Evolutionary conservation across 2,797 vertebrate genomes (phyloP), one percentile per base, ranked within the genome.

Genomic region (Vultur gryphus): DNA sequence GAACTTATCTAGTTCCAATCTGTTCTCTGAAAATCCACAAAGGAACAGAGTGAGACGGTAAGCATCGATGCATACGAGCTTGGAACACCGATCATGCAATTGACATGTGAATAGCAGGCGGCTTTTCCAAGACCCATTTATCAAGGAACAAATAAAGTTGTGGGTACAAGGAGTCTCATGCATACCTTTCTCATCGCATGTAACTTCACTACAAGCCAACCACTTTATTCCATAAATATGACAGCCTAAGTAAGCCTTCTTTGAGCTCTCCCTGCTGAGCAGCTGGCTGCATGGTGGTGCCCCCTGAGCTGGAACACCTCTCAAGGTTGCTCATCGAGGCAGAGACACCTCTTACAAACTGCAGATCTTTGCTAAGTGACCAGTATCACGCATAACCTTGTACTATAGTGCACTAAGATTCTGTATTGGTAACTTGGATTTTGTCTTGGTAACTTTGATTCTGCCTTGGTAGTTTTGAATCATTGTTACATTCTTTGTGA

Each of bases 361-460:
- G 20, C 29, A 43, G 29, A 33, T 75, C 18, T 51, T 71, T 52
- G 16, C 9, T 31, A 52, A 57, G 37, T 67, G 72, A 59, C 17
- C 1, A 4, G 21, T 51, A 76, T 28, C 2, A 2, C 1, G 2
- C 3, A 49, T 59, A 54, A 31, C 4, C 17, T n/a, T 61, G 19
- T 31, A 61, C 54, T 61, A 66, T 3, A 64, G 11, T 43, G 25
- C 26, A 13, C 9, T 67, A 55, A 79, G 12, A 31, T 59, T 93
- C 49, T 64, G 20, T 26, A 65, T 26, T 31, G 9, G 17, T 46
- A 84, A 37, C 19, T 78, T 44, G 41, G 13, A 82, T 52, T 75
- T 66, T 67, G 4, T 79, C 20, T 67, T 67, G 16, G 16, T 58
- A 24, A 51, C 16, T 85, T 85, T 43, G 21, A 65, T 64, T 80